Conservation (phyloP, 2,888 invertebrate species). For the Ashinkailepas kermadecensis region DNA sequence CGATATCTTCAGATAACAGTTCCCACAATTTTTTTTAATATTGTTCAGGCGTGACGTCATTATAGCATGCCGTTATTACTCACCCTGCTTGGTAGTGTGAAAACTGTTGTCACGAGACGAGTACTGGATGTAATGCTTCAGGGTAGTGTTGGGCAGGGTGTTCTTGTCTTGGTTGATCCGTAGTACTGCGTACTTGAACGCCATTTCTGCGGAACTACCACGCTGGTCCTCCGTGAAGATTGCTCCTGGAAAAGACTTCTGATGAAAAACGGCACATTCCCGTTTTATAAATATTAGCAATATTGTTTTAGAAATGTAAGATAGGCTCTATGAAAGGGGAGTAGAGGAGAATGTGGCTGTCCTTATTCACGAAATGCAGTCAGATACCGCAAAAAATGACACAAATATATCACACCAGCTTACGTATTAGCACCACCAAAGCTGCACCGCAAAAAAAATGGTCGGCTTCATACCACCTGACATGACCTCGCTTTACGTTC, state of each 20-base stretch:
- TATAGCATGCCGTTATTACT: background rate
- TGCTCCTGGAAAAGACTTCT: constrained; percentile 26
- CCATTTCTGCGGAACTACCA: constrained; percentile 76
- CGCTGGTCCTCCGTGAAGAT: constrained; percentile 61
- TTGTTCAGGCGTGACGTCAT: background rate
- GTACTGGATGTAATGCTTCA: constrained; percentile 89
- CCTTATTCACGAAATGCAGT: background rate
- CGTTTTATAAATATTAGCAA: background rate
- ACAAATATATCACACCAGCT: background rate
- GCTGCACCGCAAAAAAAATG: too few species aligned
- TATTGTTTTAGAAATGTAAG: background rate
- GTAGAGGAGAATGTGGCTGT: background rate
- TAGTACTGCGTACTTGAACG: constrained; percentile 91
- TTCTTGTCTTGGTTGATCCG: constrained; percentile 80
- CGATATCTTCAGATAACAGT: too few species aligned
- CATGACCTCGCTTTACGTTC: too few species aligned
- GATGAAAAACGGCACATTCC: background rate
- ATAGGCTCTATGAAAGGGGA: background rate
- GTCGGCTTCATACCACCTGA: too few species aligned
- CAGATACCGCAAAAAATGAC: background rate
- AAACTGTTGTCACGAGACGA: constrained; percentile 84
- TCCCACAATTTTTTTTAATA: background rate
- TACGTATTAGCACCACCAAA: background rate
- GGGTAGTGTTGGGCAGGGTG: constrained; percentile 72
- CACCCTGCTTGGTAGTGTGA: constrained; percentile 52